Evolutionary conservation across 2,113 vertebrate genomes (phyloP), one percentile per base, ranked within the genome.

Genomic region (Leuciscus idus): DNA sequence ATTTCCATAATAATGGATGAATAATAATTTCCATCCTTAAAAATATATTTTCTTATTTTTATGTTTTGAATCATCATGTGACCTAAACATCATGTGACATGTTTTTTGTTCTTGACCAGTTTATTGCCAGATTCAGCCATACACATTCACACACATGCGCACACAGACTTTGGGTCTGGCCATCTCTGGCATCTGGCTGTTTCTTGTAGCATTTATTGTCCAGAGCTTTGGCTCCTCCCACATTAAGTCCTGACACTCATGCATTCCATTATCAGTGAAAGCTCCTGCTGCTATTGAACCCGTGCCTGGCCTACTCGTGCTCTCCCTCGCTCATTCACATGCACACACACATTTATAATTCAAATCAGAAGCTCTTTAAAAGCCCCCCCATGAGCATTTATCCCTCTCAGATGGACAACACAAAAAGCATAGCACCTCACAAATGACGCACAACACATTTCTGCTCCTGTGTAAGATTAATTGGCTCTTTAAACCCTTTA

Each of bases 231-330:
- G 86, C 55, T 88, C 79, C 74, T 82, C 84, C 85, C 83, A 83
- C 72, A 83, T 85, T 85, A 72, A 88, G 81, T 62, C 85, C 86
- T 62, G 43, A 87, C 87, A 88, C 55, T 26, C 55, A 80, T 73
- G 78, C 59, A 85, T 88, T 85, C 85, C 85, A 83, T 87, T 85
- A 87, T 88, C 78, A 86, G 77, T 83, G 46, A 88, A 86, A 76
- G 77, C 64, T 88, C 61, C 87, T 81, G 76, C 59, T 85, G 64
- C 64, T 74, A 62, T 66, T 82, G 77, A 87, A 84, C 82, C 82
- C 11, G 82, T 59, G 33, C 30, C 68, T 39, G 57, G 66, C 75
- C 78, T 55, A 64, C 57, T 50, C 66, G 43, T 74, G 61, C 80
- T 57, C 84, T 76, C 83, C 52, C 66, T 73, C 78, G 66, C 84